Percentiles rank a stretch among this genome's conserved stretches.
Conservation (phyloP, 2,797 vertebrate species). For the Nasua narica region DNA sequence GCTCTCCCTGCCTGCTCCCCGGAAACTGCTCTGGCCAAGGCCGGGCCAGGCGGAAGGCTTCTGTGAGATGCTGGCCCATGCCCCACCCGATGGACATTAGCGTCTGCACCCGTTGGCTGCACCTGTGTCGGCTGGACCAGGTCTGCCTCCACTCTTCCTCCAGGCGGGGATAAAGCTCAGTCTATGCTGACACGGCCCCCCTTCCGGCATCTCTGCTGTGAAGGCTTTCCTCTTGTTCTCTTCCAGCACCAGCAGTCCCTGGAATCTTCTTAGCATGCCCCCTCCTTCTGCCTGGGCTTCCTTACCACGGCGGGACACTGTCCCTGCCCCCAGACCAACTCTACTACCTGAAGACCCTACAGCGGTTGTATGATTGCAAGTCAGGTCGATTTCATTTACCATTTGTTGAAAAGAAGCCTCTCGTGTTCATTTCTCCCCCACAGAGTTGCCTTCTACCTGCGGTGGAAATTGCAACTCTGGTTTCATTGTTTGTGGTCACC, state of each 20-base stretch:
- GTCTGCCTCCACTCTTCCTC: not conserved
- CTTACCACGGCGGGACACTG: not conserved
- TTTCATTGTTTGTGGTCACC: not conserved
- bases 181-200: not conserved
- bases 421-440: not conserved
- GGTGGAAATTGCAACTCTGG: not conserved
- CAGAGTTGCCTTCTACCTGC: not conserved
- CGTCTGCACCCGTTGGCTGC: too few relatives aligned
- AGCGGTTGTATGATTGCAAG: not conserved
- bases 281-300: not conserved
- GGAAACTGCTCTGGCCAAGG: not conserved
- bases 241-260: accelerated
- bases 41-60: not conserved
- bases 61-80: not conserved
- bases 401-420: not conserved
- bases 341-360: not conserved
- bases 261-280: not conserved
- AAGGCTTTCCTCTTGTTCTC: not conserved
- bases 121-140: accelerated
- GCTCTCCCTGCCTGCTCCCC: not conserved
- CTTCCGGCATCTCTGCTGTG: not conserved
- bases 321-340: not conserved
- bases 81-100: not conserved
- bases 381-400: not conserved
- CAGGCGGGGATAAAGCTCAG: accelerated